Evolutionary conservation across 2,113 vertebrate genomes (phyloP), one percentile per base, ranked within the genome.

Genomic region (Ictalurus furcatus): DNA sequence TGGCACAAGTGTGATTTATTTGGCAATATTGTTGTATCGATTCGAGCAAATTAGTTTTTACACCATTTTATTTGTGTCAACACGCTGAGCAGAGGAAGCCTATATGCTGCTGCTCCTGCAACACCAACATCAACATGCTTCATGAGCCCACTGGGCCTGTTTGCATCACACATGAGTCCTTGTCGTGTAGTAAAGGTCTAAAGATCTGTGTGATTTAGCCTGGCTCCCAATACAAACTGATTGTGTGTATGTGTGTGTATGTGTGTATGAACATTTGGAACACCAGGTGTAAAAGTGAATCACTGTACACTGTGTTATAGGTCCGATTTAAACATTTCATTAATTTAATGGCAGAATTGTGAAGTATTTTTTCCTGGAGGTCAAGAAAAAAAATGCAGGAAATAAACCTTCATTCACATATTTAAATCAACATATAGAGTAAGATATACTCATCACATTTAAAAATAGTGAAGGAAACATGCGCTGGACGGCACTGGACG

Each of bases 101-200:
- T 87, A 78, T 84, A 79, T 71, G 67, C 82, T 34, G 82, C 37
- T 71, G 87, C 17, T 34, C 69, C 80, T 85, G 79, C 83, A 80
- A 58, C 61, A 88, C 83, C 71, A 88, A 86, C 88, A 89, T 87
- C 85, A 89, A 58, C 89, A 88, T 86, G 87, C 87, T 92, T 91
- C 90, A 92, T 86, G 76, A 87, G 73, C 85, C 91, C 85, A 85
- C 44, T 90, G 89, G 90, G 89, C 88, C 87, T 88, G 88, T 59
- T 88, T 56, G 84, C 87, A 90, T 87, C 90, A 87, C 76, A 89
- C 40, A 44, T 44, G 79, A 79, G 91, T 81, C 91, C 90, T 91
- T 91, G 87, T 87, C 34, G 74, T 89, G 61, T 90, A 78, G 84
- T 88, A 79, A 54, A 88, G 69, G 54, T 79, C 79, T 86, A 65